Base-by-base conservation (phyloP, 2,888 invertebrate species). In the Chironomus tentans region DNA sequence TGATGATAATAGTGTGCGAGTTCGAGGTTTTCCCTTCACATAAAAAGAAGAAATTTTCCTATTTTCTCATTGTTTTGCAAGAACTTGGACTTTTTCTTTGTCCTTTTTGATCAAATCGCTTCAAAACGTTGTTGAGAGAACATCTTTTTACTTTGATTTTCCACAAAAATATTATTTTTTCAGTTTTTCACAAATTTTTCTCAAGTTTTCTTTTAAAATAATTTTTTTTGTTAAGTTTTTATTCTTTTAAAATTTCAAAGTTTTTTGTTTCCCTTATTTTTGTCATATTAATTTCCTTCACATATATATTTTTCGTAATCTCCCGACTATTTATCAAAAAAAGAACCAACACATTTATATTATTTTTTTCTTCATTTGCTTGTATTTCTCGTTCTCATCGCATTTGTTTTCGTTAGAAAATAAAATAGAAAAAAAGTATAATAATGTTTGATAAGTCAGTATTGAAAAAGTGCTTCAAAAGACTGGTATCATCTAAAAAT, bases 81-180 rank as follows among this genome's bases (percentile, higher is more conserved):
- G 62, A n/a, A 46, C 21, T 73, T 56, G 72, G 71, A 50, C 24
- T 62, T 56, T 61, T 62, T 56, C 13, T 62, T 73, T 73, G 18
- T 61, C 62, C 46, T 50, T 75, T 75, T 68, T 80, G 15, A 81
- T 84, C 84, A 84, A 83, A 84, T 83, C 83, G 82, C 83, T 82
- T 81, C 82, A 83, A 84, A 83, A 83, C 84, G 84, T 84, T 81
- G 84, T 81, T 83, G 83, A 82, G 84, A 82, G 82, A 83, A 83
- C 84, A 84, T 83, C 84, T 81, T 76, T 70, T 71, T 47, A 61
- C 22, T 72, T 72, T 56, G 61, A 62, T 72, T 72, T 61, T 28
- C 72, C 28, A 7, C 50, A 10, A 61, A 71, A 72, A 70, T 77
- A 56, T 75, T 69, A 68, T 61, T 72, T 22, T 68, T n/a, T 76